These are phyloP conservation scores for Macaria notata DNA, from an alignment of 2,888 invertebrate species.

Conservation along the genomic window DNA sequence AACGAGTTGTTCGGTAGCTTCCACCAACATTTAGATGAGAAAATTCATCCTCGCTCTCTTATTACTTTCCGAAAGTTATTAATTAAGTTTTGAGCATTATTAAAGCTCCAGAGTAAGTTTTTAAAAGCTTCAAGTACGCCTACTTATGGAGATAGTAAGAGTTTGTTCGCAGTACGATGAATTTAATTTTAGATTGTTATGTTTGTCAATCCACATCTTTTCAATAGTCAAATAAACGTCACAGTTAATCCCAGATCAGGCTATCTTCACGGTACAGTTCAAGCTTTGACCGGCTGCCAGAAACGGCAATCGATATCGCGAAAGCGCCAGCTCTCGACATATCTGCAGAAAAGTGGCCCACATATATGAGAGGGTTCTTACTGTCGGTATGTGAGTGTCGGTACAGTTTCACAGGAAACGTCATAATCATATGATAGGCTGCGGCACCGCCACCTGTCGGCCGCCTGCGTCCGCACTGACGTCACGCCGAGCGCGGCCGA, in stretches of 20 bases:
- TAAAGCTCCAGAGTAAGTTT: conserved; percentile 13
- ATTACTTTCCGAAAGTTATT: conserved; percentile 26
- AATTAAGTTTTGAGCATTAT: conserved; percentile 25
- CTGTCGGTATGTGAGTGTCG: conserved; percentile 7
- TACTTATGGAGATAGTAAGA: not conserved
- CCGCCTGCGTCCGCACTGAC: conserved; percentile 77
- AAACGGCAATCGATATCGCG: too few species aligned
- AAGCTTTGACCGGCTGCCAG: too few species aligned
- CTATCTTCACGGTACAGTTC: too few species aligned
- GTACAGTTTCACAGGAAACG: conserved; percentile 61
- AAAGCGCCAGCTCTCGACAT: too few species aligned
- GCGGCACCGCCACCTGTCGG: conserved; percentile 79
- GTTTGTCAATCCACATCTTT: too few species aligned
- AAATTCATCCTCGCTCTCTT: conserved; percentile 26
- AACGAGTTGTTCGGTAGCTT: conserved; percentile 22
- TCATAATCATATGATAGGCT: conserved; percentile 80
- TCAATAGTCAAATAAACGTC: too few species aligned
- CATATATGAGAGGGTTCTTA: too few species aligned
- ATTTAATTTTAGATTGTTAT: too few species aligned
- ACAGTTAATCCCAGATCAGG: too few species aligned
- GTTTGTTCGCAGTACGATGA: too few species aligned
- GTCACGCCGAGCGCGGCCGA: conserved; percentile 62
- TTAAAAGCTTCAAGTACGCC: conserved; percentile 7
- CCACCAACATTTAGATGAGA: conserved; percentile 20
- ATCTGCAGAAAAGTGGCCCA: too few species aligned